Percentiles rank a stretch among this genome's conserved stretches.
These are phyloP conservation scores for Mastomys natalensis DNA, from an alignment of 2,113 vertebrate genomes.

Conservation along the genomic window DNA sequence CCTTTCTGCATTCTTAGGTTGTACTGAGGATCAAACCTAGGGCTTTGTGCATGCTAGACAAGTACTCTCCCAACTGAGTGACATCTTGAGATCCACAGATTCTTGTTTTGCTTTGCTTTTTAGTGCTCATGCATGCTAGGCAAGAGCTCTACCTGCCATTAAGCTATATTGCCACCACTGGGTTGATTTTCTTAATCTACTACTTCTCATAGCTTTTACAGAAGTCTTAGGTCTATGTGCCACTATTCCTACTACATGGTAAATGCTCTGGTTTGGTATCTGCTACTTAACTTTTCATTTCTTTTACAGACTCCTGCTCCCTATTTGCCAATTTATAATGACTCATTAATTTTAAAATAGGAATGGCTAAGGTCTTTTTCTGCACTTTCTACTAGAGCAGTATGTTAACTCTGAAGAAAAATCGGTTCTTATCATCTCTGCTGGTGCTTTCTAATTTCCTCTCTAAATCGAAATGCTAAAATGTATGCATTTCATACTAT, in stretches of 20 bases:
- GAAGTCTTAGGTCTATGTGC: slow-evolving; percentile 1
- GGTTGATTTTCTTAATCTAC: slow-evolving; percentile 6
- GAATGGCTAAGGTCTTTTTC: slow-evolving; percentile 38
- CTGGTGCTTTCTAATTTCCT: slow-evolving; percentile 64
- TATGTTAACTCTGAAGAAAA: slow-evolving; percentile 40
- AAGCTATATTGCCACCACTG: neutral
- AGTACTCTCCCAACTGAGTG: neutral
- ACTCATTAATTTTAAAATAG: slow-evolving; percentile 53
- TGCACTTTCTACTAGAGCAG: slow-evolving; percentile 50
- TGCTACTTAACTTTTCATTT: slow-evolving; percentile 61
- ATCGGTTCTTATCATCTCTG: slow-evolving; percentile 58
- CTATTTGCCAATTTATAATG: slow-evolving; percentile 50
- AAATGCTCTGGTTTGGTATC: neutral
- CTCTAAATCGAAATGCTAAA: slow-evolving; percentile 64
- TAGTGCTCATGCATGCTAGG: neutral
- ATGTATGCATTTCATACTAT: slow-evolving; percentile 49
- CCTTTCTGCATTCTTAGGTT: neutral
- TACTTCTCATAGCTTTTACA: slow-evolving; percentile 11
- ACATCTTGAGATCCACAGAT: neutral
- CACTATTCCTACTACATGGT: neutral
- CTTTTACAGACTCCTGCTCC: slow-evolving; percentile 16
- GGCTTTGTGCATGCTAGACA: neutral
- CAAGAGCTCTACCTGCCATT: neutral
- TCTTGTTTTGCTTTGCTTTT: neutral
- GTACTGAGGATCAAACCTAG: neutral